Percentiles rank a stretch among this genome's conserved stretches.
phyloP scores from a whole-genome alignment of 2,113 vertebrate species.

The Austrofundulus limnaeus region DNA sequence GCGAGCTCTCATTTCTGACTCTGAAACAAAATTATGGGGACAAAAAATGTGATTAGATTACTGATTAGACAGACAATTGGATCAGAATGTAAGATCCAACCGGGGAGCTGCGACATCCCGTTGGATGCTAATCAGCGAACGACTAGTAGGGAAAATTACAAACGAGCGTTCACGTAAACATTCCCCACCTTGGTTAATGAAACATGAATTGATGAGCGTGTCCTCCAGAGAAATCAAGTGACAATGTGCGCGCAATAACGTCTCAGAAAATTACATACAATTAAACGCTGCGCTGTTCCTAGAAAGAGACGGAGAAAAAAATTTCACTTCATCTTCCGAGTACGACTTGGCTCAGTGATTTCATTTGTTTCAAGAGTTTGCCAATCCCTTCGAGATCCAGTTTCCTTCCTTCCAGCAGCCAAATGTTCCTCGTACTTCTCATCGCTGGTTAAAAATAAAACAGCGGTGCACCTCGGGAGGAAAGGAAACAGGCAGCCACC shows the following conservation, averaged over 20 bases:
- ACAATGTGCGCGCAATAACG: slow-evolving; percentile 2
- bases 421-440: slow-evolving; percentile 13
- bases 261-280: slow-evolving; percentile 20
- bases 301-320: slow-evolving; percentile 5
- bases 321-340: background rate
- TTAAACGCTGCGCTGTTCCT: slow-evolving; percentile 21
- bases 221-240: slow-evolving; percentile 39
- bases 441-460: slow-evolving; percentile 44
- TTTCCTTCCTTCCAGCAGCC: slow-evolving; percentile 4
- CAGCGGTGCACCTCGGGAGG: background rate
- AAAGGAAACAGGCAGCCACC: slow-evolving; percentile 16
- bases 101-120: slow-evolving; percentile 56
- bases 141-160: slow-evolving; percentile 46
- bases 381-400: slow-evolving; percentile 40
- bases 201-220: slow-evolving; percentile 5
- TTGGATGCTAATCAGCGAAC: slow-evolving; percentile 32
- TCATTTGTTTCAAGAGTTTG: slow-evolving; percentile 43
- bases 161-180: slow-evolving; percentile 17
- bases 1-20: background rate
- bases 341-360: slow-evolving; percentile 9
- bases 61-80: slow-evolving; percentile 77
- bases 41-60: background rate
- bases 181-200: slow-evolving; percentile 25
- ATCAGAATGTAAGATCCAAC: slow-evolving; percentile 54
- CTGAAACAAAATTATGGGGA: background rate